Evolutionary conservation across 2,888 invertebrate species (phyloP), one percentile per base, ranked within the genome.

Genomic region (Craniophora ligustri): DNA sequence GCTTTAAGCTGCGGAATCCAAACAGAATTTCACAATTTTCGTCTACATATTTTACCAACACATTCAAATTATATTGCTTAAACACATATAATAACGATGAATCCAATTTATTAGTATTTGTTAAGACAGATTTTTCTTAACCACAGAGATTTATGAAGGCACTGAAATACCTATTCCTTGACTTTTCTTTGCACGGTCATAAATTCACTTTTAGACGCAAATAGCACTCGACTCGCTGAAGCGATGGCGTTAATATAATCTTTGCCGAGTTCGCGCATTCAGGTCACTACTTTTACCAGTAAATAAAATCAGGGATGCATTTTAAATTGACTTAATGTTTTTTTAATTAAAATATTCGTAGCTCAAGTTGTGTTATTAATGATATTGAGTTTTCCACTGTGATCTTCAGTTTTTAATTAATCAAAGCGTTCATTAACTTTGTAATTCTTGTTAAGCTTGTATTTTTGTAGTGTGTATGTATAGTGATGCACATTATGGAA

Each of bases 221-320:
- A 80, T 76, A 81, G 71, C 72, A 66, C 74, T 79, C 66, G 74
- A 72, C 56, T 64, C 28, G 61, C 64, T 62, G 71, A 70, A 76
- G 71, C 75, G 73, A 39, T 49, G 64, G 67, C 69, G 74, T 73
- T 86, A 84, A 86, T 85, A 84, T 74, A 81, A 84, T 86, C 82
- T 76, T 51, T 53, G 64, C 65, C 72, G 67, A 73, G 72, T 75
- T 74, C 58, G 71, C 62, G 67, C 64, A 81, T 84, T 68, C 76
- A 84, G 85, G 86, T 82, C 85, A 81, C 65, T 76, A 73, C 76
- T 60, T 72, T 69, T 53, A 74, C 75, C 75, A 76, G 82, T 73
- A 84, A 84, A 84, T 82, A 81, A 72, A 74, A 78, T 65, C 61
- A 56, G 65, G 67, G 72, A 69, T 72, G 70, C 69, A 78, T 67